A percentile compares a stretch with the other conserved stretches of the same genome.
phyloP scores from a whole-genome alignment of 2,113 vertebrate species.

The Pelecanoides urinatrix region DNA sequence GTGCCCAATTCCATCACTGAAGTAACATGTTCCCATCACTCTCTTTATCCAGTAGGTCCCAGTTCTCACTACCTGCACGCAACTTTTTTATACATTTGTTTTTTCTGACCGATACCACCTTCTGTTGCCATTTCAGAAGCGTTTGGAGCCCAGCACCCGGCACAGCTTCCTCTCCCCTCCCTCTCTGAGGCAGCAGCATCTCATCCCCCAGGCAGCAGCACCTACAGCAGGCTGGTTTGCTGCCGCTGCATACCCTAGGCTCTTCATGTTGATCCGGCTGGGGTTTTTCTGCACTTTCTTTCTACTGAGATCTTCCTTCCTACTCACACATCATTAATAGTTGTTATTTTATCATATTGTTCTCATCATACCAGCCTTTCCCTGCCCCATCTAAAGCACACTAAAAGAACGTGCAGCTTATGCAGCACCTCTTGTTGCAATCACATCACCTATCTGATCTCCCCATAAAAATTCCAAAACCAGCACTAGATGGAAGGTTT shows the following conservation, averaged over 20 bases:
- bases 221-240: not conserved
- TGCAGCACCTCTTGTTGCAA: not conserved
- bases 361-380: not conserved
- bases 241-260: not conserved
- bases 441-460: not conserved
- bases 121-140: not conserved
- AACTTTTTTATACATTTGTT: not conserved
- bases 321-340: not conserved
- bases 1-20: fast-evolving
- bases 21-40: not conserved
- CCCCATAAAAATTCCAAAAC: not conserved
- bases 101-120: not conserved
- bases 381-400: not conserved
- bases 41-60: not conserved
- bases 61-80: not conserved
- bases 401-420: not conserved
- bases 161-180: not conserved
- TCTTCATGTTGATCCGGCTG: not conserved
- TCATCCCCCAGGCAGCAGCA: not conserved
- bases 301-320: not conserved
- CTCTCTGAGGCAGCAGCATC: not conserved
- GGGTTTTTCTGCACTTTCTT: not conserved
- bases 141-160: not conserved
- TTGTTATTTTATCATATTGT: not conserved
- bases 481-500: not conserved